These are phyloP conservation scores for Apodemus sylvaticus DNA, from an alignment of 2,113 vertebrate species.

Conservation along the genomic window DNA sequence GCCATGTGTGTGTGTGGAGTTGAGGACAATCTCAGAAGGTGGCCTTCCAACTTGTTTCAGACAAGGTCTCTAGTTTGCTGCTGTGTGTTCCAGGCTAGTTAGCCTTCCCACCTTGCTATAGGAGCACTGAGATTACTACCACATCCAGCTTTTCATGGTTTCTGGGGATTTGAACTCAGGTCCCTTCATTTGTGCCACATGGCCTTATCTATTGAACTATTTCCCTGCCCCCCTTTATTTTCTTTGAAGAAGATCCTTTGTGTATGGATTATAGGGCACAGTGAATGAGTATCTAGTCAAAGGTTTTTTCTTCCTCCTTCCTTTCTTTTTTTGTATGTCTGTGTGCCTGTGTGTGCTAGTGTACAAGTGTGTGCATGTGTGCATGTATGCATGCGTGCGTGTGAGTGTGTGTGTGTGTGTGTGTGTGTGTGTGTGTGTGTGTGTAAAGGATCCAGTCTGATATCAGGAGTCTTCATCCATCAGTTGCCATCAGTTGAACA, in stretches of 20 bases:
- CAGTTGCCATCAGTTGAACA: neutral
- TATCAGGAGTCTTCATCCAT: too few relatives aligned
- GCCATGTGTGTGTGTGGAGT: neutral
- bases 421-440: neutral
- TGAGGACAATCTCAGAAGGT: neutral
- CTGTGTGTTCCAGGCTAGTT: neutral
- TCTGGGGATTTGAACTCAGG: neutral
- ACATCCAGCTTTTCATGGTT: neutral
- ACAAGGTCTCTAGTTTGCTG: neutral
- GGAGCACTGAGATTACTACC: neutral
- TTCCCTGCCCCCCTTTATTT: too few relatives aligned
- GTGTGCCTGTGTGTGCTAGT: too few relatives aligned
- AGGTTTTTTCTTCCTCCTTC: neutral
- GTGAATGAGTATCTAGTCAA: neutral
- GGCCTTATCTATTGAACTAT: neutral
- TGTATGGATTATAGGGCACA: neutral
- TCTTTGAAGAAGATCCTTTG: neutral
- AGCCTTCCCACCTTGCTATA: neutral
- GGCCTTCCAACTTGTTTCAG: neutral
- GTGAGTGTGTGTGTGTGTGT: neutral
- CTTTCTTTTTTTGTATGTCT: too few relatives aligned
- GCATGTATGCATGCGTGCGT: neutral
- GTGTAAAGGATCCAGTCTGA: too few relatives aligned
- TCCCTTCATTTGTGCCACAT: neutral
- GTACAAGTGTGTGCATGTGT: neutral